These are phyloP conservation scores for Clepsis dumicolana DNA, from an alignment of 2,888 invertebrate genomes.

Conservation along the genomic window DNA sequence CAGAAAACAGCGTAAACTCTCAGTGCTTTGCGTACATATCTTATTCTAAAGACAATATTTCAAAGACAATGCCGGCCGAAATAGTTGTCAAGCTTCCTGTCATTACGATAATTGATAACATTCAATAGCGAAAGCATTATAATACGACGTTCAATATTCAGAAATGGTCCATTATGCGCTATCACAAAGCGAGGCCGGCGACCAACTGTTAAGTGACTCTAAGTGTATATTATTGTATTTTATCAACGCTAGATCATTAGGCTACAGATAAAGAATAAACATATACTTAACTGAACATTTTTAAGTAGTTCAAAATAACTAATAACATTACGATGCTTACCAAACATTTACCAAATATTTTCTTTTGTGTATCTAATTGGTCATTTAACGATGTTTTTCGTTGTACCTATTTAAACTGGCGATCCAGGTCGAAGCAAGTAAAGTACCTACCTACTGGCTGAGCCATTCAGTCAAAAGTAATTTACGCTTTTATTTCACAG, in stretches of 20 bases:
- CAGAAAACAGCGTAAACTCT: too few species aligned
- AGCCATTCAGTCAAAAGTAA: too few species aligned
- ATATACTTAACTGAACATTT: background rate
- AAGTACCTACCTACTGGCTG: background rate
- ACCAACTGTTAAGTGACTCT: slow-evolving; percentile 23
- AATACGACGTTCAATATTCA: slow-evolving; percentile 11
- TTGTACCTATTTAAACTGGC: background rate
- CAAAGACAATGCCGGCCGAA: slow-evolving; percentile 4
- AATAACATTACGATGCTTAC: background rate
- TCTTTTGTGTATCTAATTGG: background rate
- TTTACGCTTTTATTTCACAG: too few species aligned
- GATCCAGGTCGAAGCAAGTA: background rate
- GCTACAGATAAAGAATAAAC: slow-evolving; percentile 29
- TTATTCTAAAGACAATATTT: background rate
- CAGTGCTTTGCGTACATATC: background rate
- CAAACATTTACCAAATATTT: too few species aligned
- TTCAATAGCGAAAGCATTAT: slow-evolving; percentile 10
- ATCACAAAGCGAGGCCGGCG: slow-evolving; percentile 17
- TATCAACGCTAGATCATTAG: slow-evolving; percentile 25
- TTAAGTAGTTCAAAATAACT: background rate
- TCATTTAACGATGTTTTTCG: too few species aligned
- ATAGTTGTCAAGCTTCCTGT: slow-evolving; percentile 3
- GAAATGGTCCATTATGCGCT: slow-evolving; percentile 30
- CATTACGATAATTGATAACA: slow-evolving; percentile 21
- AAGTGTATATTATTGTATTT: slow-evolving; percentile 21